Evolutionary conservation across 2,888 invertebrate species (phyloP).

Genomic region (Flexamia atlantica): DNA sequence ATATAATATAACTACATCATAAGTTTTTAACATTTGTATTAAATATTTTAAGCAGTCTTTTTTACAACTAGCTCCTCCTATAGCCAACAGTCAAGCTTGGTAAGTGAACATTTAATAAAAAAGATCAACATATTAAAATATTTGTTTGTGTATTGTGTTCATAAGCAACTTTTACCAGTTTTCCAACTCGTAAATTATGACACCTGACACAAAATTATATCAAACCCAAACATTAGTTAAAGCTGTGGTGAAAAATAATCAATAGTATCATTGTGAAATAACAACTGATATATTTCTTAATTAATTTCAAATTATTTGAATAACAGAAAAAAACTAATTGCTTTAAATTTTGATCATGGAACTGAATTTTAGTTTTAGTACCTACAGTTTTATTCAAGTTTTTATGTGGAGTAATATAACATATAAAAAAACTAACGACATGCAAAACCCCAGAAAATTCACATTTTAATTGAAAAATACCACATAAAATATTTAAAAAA

Average conservation of each 20-base stretch:
- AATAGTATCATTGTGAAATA: background rate
- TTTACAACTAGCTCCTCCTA: slow-evolving; percentile 63
- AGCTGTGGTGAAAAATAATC: background rate
- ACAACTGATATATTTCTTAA: background rate
- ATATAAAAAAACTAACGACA: no score
- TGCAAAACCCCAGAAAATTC: no score
- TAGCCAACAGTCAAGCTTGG: slow-evolving; percentile 50
- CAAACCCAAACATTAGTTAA: background rate
- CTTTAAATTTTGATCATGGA: no score
- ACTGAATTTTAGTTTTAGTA: no score
- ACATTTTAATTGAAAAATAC: no score
- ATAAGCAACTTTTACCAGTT: background rate
- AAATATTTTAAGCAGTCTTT: slow-evolving; percentile 61
- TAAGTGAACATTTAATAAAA: slow-evolving; percentile 7
- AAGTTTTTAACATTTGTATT: slow-evolving; percentile 51
- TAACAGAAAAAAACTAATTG: no score
- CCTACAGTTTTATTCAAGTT: no score
- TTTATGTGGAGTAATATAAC: no score
- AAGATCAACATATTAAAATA: background rate
- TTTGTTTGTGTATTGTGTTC: background rate
- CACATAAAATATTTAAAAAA: no score
- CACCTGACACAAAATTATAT: background rate
- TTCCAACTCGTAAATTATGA: background rate
- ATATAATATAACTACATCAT: slow-evolving; percentile 51
- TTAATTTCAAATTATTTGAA: no score